These are phyloP conservation scores for Aphelenchoides fujianensis DNA, from an alignment of 1,140 invertebrate genomes.

Conservation along the genomic window DNA sequence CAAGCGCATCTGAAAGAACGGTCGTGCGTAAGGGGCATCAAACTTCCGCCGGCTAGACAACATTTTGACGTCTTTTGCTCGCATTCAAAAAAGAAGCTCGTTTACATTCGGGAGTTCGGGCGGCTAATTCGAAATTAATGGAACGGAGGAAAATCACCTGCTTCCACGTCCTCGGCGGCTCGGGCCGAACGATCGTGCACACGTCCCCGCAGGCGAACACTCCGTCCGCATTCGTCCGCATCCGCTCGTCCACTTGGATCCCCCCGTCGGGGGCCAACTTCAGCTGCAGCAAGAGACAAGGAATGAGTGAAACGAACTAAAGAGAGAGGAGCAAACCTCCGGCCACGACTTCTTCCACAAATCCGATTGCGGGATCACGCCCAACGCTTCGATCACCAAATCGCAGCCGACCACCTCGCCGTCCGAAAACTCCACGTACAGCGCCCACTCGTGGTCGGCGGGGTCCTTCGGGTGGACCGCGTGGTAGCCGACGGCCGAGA, in stretches of 20 bases:
- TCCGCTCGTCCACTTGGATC: constrained; percentile 77
- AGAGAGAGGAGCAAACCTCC: constrained; percentile 28
- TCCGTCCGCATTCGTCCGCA: constrained; percentile 75
- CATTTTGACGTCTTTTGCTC: neutral
- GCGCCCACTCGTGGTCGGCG: constrained; percentile 10
- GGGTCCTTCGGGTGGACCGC: neutral
- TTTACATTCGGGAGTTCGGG: constrained; percentile 15
- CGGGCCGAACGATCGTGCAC: constrained; percentile 76
- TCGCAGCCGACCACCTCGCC: constrained; percentile 77
- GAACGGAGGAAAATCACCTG: too few species aligned
- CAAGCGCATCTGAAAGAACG: constrained; percentile 75
- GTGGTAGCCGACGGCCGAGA: neutral
- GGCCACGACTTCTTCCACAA: constrained; percentile 42
- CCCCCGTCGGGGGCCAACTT: constrained; percentile 65
- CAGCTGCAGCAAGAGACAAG: too few species aligned
- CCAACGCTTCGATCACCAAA: constrained; percentile 89
- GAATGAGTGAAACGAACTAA: constrained; percentile 22
- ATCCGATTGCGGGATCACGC: constrained; percentile 72
- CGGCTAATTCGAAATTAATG: neutral
- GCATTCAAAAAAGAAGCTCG: neutral
- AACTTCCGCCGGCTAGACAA: neutral
- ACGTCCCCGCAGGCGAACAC: constrained; percentile 93
- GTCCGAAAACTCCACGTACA: constrained; percentile 64
- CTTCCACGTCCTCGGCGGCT: constrained; percentile 77
- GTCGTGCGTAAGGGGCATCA: neutral